Evolutionary conservation across 2,113 vertebrate genomes (phyloP).

Genomic region (Pituophis catenifer): DNA sequence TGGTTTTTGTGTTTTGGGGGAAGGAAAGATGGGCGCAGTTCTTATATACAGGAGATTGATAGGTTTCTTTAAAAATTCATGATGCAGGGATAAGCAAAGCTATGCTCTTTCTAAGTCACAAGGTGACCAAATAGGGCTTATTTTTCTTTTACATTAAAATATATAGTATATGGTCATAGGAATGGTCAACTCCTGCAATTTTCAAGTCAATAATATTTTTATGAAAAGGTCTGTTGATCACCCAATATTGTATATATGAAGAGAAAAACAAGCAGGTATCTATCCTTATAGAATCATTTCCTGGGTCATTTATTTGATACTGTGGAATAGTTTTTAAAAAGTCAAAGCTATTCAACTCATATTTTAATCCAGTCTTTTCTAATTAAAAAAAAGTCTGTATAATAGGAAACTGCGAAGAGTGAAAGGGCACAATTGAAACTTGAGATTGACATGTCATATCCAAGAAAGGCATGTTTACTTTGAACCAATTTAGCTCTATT

Average conservation of each 20-base stretch:
- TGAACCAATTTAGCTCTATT: background rate
- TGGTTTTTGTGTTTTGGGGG: background rate
- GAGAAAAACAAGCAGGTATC: background rate
- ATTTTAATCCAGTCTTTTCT: background rate
- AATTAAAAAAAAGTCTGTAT: background rate
- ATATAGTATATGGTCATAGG: background rate
- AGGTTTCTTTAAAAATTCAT: background rate
- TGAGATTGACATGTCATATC: background rate
- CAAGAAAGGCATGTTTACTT: background rate
- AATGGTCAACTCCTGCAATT: background rate
- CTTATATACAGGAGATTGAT: background rate
- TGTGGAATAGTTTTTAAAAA: background rate
- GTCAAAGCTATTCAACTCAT: background rate
- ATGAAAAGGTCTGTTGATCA: background rate
- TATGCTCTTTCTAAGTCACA: background rate
- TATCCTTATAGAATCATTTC: background rate
- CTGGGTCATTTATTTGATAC: background rate
- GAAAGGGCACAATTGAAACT: background rate
- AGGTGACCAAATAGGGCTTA: background rate
- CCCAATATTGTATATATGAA: background rate
- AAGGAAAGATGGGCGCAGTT: background rate
- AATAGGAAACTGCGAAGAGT: background rate
- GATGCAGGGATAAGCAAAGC: background rate
- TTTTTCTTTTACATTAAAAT: background rate
- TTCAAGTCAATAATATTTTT: background rate